A percentile compares a stretch with the other conserved stretches of the same genome.
These are phyloP conservation scores for Arion vulgaris DNA, from an alignment of 1,140 invertebrate species.

Conservation along the genomic window DNA sequence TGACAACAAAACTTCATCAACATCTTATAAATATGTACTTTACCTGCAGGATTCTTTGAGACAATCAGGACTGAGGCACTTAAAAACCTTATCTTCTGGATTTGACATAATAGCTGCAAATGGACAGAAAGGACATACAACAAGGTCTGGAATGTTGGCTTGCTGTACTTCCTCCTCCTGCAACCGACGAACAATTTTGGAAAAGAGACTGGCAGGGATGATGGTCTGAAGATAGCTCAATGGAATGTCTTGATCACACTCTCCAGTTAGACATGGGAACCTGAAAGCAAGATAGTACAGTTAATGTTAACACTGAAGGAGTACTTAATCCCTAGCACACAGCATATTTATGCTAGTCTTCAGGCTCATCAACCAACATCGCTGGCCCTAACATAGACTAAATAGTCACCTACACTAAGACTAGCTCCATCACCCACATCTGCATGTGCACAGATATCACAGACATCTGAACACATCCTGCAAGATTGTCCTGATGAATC, in stretches of 20 bases:
- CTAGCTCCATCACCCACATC: too few species aligned
- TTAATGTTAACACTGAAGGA: too few species aligned
- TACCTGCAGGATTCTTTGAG: conserved; percentile 79
- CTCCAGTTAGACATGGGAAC: conserved; percentile 74
- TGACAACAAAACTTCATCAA: not conserved
- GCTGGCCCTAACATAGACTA: too few species aligned
- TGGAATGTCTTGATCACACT: conserved; percentile 61
- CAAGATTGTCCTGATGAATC: too few species aligned
- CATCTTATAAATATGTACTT: not conserved
- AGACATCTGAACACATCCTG: too few species aligned
- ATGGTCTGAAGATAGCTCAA: conserved; percentile 65
- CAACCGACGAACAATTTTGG: conserved; percentile 74
- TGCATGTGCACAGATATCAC: too few species aligned
- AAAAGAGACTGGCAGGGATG: conserved; percentile 75
- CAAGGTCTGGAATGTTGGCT: conserved; percentile 78
- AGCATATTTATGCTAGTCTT: too few species aligned
- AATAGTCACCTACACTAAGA: too few species aligned
- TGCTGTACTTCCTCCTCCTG: conserved; percentile 78
- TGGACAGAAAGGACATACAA: conserved; percentile 79
- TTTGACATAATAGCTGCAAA: conserved; percentile 78
- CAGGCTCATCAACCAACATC: too few species aligned
- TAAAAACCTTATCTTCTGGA: conserved; percentile 78
- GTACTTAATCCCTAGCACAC: too few species aligned
- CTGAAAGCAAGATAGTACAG: conserved; percentile 45
- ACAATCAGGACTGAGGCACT: conserved; percentile 79